Percentiles rank a stretch among this genome's conserved stretches.
These are phyloP conservation scores for Actinostola sp. DNA, from an alignment of 92 coral and sea anemone species.

Conservation along the genomic window DNA sequence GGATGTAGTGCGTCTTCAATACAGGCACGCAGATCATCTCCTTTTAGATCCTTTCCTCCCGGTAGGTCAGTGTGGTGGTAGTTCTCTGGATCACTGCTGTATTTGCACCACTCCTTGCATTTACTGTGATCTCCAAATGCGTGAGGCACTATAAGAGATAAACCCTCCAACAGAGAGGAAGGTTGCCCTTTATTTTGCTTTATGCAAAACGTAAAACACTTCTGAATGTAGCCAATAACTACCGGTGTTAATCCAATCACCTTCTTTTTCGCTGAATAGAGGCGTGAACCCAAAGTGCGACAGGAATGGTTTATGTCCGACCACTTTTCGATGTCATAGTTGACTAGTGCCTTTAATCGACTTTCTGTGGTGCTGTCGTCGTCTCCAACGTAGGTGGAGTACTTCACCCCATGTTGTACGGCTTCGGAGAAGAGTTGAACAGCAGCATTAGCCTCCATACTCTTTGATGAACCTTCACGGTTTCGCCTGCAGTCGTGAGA, in stretches of 20 bases:
- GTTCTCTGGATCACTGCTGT: neutral
- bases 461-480: constrained; percentile 35
- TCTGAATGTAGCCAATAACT: constrained; percentile 21
- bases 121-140: constrained; percentile 23
- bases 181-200: constrained; percentile 52
- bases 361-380: constrained; percentile 30
- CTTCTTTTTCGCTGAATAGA: constrained; percentile 26
- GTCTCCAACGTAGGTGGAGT: constrained; percentile 27
- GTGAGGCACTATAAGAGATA: constrained; percentile 44
- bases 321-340: constrained; percentile 34
- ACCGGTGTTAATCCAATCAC: constrained; percentile 35
- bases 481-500: constrained; percentile 31
- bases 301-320: constrained; percentile 35
- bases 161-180: constrained; percentile 12
- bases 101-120: constrained; percentile 2
- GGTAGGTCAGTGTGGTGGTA: constrained; percentile 1
- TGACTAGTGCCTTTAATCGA: neutral
- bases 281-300: constrained; percentile 41
- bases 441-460: constrained; percentile 44
- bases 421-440: constrained; percentile 35
- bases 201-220: constrained; percentile 44
- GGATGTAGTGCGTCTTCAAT: constrained; percentile 14
- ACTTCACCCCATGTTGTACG: constrained; percentile 3
- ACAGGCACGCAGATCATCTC: too few species aligned
- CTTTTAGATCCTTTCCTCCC: constrained; percentile 10